These are phyloP conservation scores for Tympanuchus pallidicinctus DNA, from an alignment of 2,113 vertebrate genomes.

Conservation along the genomic window DNA sequence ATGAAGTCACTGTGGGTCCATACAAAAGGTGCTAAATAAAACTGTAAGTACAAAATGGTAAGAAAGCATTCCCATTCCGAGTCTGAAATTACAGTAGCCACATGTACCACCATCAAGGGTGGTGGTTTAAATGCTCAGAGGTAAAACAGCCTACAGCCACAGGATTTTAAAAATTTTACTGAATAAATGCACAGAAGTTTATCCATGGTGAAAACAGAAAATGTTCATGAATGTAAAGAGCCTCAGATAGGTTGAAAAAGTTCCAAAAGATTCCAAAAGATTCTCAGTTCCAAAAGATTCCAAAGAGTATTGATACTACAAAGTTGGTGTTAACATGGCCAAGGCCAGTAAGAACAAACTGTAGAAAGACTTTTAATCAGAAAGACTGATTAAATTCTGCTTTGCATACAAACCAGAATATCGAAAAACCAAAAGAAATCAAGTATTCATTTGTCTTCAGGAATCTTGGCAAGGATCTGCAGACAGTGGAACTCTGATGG, in stretches of 20 bases:
- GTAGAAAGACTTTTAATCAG: background rate
- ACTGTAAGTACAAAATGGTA: background rate
- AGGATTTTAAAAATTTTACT: background rate
- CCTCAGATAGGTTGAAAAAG: background rate
- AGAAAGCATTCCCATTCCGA: background rate
- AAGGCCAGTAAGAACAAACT: background rate
- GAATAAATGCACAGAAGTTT: background rate
- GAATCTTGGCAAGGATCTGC: background rate
- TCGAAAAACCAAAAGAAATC: background rate
- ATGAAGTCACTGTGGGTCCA: background rate
- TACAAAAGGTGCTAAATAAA: background rate
- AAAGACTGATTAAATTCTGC: background rate
- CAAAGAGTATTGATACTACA: background rate
- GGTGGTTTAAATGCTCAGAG: background rate
- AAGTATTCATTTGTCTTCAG: background rate
- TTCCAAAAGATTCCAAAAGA: background rate
- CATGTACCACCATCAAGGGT: fast-evolving
- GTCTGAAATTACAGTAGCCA: background rate
- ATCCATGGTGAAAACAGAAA: background rate
- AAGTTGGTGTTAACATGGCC: background rate
- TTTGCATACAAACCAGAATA: background rate
- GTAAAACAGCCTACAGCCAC: background rate
- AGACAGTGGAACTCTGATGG: background rate
- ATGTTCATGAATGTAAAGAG: background rate
- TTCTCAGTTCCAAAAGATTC: background rate